Base-by-base conservation (phyloP, 2,797 vertebrate genomes). In the Caiman crocodilus region DNA sequence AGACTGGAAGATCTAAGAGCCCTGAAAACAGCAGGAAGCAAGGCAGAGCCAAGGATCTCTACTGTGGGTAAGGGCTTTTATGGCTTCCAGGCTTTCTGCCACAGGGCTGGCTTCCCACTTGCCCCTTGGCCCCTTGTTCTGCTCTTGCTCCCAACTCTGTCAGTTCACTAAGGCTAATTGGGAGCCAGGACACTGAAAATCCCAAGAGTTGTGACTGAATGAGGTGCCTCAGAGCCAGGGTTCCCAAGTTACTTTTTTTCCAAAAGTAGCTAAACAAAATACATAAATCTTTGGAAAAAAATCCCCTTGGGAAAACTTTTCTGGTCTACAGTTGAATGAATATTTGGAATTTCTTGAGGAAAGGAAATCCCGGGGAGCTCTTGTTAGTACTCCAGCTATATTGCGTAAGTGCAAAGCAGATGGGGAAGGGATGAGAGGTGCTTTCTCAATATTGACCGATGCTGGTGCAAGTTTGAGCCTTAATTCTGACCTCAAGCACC, bases 381-480 rank as follows among this genome's bases (percentile, higher is more conserved):
- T 1, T 73, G 9, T 76, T 79, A 76, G 69, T 26, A 6, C 15
- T 84, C 0, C 0, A 1, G 21, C 25, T 32, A 2, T 0, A 0
- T 50, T 25, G 26, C 26, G 17, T 20, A 26, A n/a, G 6, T n/a
- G 63, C 0, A 0, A 5, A 16, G 18, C 59, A 67, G 26, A 42
- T 0, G 1, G 61, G 13, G 23, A 73, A 73, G 69, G 32, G 32
- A 73, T 50, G 32, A 50, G 26, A 73, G 23, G 50, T 42, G 50
- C 23, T 73, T 23, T 50, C 35, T 73, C 35, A 42, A 9, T 23
- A 14, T 14, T 73, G 42, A 26, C 23, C 13, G 21, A 50, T 73
- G 35, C 15, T 16, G 35, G 23, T 5, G 35, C 42, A 77, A 77
- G 13, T 5, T 5, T 26, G 79, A 26, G 1, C 14, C 16, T 25